Percentiles rank a stretch among this genome's conserved stretches.
Evolutionary conservation across 1,140 invertebrate genomes (phyloP).

Genomic region (Hypsibius dujardini): DNA sequence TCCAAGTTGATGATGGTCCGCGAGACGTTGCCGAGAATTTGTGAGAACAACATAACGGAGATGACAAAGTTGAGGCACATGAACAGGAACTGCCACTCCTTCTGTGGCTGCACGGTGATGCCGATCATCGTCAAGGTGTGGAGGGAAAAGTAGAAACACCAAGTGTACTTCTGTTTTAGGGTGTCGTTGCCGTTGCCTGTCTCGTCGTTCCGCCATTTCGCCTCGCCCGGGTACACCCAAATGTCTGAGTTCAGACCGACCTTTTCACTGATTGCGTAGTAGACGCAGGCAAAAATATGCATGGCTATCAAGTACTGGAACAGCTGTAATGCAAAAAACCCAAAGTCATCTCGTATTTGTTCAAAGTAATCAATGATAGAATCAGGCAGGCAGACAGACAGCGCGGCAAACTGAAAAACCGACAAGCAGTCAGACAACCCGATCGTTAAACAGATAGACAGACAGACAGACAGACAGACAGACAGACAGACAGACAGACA

Average conservation of each 20-base stretch:
- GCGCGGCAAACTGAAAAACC: too few relatives aligned
- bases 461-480: too few relatives aligned
- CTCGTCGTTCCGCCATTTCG: constrained; percentile 25
- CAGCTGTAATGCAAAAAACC: not conserved
- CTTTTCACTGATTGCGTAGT: constrained; percentile 72
- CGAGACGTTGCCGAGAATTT: constrained; percentile 77
- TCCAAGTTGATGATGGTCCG: constrained; percentile 97
- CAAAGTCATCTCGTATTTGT: too few relatives aligned
- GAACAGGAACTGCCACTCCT: constrained; percentile 66
- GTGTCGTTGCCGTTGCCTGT: constrained; percentile 22
- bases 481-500: too few relatives aligned
- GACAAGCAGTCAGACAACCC: too few relatives aligned
- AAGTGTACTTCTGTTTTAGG: constrained; percentile 37
- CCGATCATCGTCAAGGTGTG: constrained; percentile 84
- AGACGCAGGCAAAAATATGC: constrained; percentile 90
- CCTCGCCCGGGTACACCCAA: constrained; percentile 46
- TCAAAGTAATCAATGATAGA: constrained; percentile 37
- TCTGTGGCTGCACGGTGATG: constrained; percentile 44
- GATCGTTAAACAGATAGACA: too few relatives aligned
- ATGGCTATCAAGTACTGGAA: constrained; percentile 38
- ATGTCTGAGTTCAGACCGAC: constrained; percentile 75
- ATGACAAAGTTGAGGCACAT: constrained; percentile 71
- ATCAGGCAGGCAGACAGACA: constrained; percentile 39
- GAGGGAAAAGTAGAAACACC: constrained; percentile 91
- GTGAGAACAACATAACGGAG: constrained; percentile 67